A percentile compares a stretch with the other conserved stretches of the same genome.
Conservation (phyloP, 2,113 vertebrate species). For the Thinocorus orbignyianus region DNA sequence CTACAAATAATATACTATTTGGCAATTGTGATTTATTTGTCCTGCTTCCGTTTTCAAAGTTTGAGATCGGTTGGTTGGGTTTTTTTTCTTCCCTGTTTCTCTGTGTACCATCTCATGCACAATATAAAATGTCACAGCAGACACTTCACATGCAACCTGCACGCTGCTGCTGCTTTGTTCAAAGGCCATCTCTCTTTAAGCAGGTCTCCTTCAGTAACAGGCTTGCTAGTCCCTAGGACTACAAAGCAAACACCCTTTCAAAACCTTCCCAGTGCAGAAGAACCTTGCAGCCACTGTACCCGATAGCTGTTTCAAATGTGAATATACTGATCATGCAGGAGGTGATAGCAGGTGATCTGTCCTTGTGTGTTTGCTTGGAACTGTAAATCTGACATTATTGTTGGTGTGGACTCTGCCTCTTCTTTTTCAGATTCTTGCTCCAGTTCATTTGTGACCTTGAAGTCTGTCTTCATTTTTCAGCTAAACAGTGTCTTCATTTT, state of each 20-base stretch:
- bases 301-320: not conserved
- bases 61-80: not conserved
- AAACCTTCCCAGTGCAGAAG: not conserved
- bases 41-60: not conserved
- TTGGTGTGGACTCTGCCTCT: not conserved
- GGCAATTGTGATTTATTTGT: not conserved
- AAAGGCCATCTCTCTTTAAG: not conserved
- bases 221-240: not conserved
- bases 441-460: not conserved
- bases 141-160: not conserved
- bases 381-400: not conserved
- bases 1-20: not conserved
- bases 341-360: not conserved
- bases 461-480: not conserved
- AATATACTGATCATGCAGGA: not conserved
- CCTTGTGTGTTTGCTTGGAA: not conserved
- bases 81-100: not conserved
- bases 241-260: not conserved
- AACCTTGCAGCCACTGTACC: not conserved
- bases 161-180: not conserved
- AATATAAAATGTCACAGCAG: not conserved
- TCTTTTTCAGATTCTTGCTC: not conserved
- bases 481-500: not conserved
- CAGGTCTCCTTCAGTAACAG: not conserved
- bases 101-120: not conserved